These are phyloP conservation scores for Bradypodion ventrale DNA, from an alignment of 2,797 vertebrate genomes.

Conservation along the genomic window DNA sequence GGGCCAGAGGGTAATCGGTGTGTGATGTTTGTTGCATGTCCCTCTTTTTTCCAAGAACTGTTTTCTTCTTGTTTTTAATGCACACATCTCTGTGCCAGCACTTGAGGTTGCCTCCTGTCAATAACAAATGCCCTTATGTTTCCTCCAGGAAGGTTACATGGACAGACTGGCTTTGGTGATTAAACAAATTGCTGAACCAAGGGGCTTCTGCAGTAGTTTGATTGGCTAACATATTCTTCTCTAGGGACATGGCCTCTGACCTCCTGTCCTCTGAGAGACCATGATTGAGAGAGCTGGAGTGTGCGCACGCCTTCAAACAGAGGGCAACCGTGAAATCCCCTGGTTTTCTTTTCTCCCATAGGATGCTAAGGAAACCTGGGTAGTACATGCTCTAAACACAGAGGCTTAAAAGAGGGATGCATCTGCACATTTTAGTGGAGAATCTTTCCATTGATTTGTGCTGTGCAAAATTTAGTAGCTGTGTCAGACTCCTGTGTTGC, in stretches of 20 bases:
- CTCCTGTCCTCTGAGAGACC: constrained; percentile 28
- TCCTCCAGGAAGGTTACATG: constrained; percentile 2
- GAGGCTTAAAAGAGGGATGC: constrained; percentile 17
- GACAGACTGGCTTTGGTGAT: constrained; percentile 2
- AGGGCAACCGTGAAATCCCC: constrained; percentile 22
- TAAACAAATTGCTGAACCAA: constrained; percentile 23
- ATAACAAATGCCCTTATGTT: not conserved
- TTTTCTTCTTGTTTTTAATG: not conserved
- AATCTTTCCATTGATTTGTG: constrained; percentile 15
- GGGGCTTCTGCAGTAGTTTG: constrained; percentile 1
- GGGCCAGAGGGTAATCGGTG: not conserved
- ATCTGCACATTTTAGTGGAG: constrained; percentile 23
- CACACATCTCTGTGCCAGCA: not conserved
- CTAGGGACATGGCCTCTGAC: constrained; percentile 26
- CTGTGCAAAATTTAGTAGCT: not conserved
- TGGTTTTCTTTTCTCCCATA: constrained; percentile 26
- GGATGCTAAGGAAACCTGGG: constrained; percentile 5
- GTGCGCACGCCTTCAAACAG: constrained; percentile 22
- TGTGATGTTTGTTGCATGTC: not conserved
- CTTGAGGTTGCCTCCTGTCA: not conserved
- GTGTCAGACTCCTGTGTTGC: not conserved
- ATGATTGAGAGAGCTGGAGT: constrained; percentile 34
- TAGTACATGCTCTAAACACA: constrained; percentile 15
- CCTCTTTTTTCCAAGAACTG: not conserved
- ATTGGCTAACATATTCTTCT: constrained; percentile 26